Conservation (phyloP, 2,113 vertebrate species). For the Daboia siamensis region DNA sequence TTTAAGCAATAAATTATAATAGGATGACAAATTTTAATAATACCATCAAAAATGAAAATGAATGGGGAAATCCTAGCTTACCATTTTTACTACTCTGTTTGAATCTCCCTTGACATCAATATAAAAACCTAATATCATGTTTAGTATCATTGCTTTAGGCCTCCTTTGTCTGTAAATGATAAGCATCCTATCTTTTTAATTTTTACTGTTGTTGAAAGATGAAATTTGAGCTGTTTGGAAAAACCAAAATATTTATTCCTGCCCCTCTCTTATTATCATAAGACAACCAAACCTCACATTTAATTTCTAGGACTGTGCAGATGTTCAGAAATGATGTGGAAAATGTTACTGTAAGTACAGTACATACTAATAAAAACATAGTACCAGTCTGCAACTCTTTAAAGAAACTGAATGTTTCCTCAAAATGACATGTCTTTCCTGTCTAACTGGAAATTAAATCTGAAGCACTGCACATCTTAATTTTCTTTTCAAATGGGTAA, state of each 20-base stretch:
- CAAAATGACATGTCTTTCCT: neutral
- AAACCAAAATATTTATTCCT: neutral
- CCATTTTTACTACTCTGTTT: neutral
- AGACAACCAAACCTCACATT: neutral
- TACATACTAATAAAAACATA: neutral
- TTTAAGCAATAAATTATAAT: neutral
- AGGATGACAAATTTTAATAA: neutral
- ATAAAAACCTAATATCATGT: neutral
- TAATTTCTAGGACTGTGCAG: neutral
- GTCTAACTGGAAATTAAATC: neutral
- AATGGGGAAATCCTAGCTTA: neutral
- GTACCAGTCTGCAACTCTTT: neutral
- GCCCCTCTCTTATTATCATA: neutral
- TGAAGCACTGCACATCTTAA: neutral
- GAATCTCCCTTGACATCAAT: neutral
- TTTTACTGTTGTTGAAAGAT: neutral
- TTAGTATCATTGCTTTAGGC: neutral
- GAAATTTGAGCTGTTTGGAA: neutral
- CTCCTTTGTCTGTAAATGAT: neutral
- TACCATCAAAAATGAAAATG: neutral
- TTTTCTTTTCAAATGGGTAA: slow-evolving; percentile 2
- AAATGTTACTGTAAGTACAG: neutral
- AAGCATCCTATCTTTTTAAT: slow-evolving; percentile 13
- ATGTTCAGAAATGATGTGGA: neutral
- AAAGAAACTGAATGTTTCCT: neutral